A percentile compares a stretch with the other conserved stretches of the same genome.
Evolutionary conservation across 2,888 invertebrate species (phyloP).

Genomic region (Portevinia maculata): DNA sequence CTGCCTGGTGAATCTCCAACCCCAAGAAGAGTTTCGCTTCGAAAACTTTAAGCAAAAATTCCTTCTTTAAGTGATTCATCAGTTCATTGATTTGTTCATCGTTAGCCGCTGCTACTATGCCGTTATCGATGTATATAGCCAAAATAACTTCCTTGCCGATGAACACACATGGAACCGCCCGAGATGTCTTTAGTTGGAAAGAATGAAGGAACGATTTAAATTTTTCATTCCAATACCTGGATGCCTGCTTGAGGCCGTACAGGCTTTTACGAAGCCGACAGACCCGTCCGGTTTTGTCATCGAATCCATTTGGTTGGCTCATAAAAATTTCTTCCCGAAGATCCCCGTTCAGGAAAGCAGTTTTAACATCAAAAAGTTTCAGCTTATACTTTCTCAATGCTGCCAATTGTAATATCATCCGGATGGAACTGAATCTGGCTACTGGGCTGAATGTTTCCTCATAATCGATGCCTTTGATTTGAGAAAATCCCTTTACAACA

Average conservation of each 20-base stretch:
- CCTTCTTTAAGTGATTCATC: constrained; percentile 28
- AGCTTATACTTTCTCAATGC: constrained; percentile 39
- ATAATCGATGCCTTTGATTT: constrained; percentile 77
- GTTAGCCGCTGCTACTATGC: constrained; percentile 64
- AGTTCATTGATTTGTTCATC: constrained; percentile 34
- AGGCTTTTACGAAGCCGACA: constrained; percentile 73
- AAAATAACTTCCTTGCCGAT: constrained; percentile 59
- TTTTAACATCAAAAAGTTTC: constrained; percentile 67
- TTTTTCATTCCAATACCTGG: constrained; percentile 75
- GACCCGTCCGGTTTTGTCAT: constrained; percentile 69
- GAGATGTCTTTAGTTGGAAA: constrained; percentile 71
- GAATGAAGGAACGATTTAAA: constrained; percentile 74
- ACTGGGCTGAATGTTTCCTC: constrained; percentile 78
- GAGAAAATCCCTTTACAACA: constrained; percentile 76
- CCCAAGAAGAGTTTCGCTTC: constrained; percentile 41
- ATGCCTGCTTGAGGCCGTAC: constrained; percentile 76
- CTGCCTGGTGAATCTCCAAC: constrained; percentile 21
- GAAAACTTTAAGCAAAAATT: not conserved
- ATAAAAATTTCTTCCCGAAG: constrained; percentile 61
- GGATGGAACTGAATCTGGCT: constrained; percentile 75
- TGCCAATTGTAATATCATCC: constrained; percentile 72
- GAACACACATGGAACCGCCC: constrained; percentile 76
- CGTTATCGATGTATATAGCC: constrained; percentile 76
- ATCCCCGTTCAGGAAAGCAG: constrained; percentile 59
- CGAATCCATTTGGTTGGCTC: constrained; percentile 66